Percentiles rank a stretch among this genome's conserved stretches.
Evolutionary conservation across 2,797 vertebrate species (phyloP).

Genomic region (Ptychobarbus kaznakovi): DNA sequence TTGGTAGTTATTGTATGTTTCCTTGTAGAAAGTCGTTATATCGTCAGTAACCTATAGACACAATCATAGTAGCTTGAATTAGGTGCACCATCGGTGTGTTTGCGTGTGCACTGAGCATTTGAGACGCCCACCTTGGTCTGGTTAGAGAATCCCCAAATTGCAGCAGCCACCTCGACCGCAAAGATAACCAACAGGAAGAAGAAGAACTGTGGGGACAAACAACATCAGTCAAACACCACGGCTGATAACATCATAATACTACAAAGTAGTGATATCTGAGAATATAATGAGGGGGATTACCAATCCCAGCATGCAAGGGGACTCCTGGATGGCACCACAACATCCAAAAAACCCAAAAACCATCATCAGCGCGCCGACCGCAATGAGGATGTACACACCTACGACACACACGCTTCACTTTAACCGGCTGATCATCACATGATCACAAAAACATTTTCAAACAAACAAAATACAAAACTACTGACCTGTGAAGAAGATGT

Average conservation of each 20-base stretch:
- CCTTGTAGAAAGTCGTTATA: constrained; percentile 83
- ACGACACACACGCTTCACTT: constrained; percentile 44
- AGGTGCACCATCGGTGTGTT: background rate
- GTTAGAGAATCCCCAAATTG: constrained; percentile 95
- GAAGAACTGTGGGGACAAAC: constrained; percentile 85
- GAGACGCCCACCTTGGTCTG: constrained; percentile 83
- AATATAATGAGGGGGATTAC: constrained; percentile 75
- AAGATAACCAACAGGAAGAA: constrained; percentile 94
- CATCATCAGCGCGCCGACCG: constrained; percentile 95
- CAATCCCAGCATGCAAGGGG: constrained; percentile 96
- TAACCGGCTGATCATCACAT: background rate
- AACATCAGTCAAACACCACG: background rate
- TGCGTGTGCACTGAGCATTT: background rate
- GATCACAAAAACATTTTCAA: background rate
- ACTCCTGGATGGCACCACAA: constrained; percentile 95
- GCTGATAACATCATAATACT: background rate
- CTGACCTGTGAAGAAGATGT: constrained; percentile 90
- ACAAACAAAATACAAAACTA: too few relatives aligned
- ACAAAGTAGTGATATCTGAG: background rate
- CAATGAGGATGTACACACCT: constrained; percentile 96
- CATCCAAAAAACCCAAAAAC: constrained; percentile 97
- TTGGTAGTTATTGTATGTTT: constrained; percentile 79
- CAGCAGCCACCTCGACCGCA: constrained; percentile 90
- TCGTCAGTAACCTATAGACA: constrained; percentile 82
- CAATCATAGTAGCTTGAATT: background rate